Percentiles rank a stretch among this genome's conserved stretches.
phyloP scores from a whole-genome alignment of 1,140 invertebrate genomes.

The Pogonognathellus flavescens region DNA sequence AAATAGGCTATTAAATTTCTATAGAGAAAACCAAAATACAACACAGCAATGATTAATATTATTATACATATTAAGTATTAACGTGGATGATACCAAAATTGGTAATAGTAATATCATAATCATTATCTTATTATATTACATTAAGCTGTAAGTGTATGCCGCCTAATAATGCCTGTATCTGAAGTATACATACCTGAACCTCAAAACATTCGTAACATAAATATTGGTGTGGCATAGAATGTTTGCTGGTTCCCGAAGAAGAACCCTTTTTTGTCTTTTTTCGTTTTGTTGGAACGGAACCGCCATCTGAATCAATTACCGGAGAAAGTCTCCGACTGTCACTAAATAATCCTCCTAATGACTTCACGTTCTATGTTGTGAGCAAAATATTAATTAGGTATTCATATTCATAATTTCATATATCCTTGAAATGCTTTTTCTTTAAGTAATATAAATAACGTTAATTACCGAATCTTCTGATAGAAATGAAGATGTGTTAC shows the following conservation, averaged over 20 bases:
- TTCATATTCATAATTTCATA: neutral
- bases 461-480: constrained; percentile 58
- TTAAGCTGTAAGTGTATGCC: too few relatives aligned
- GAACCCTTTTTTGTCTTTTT: constrained; percentile 31
- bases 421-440: neutral
- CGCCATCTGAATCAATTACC: constrained; percentile 21
- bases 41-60: too few relatives aligned
- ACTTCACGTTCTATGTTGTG: neutral
- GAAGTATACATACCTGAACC: constrained; percentile 41
- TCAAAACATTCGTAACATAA: constrained; percentile 56
- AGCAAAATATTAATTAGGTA: neutral
- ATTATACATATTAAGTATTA: too few relatives aligned
- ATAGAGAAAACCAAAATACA: neutral
- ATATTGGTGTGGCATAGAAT: constrained; percentile 48
- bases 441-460: neutral
- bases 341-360: constrained; percentile 53
- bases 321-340: constrained; percentile 40
- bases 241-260: constrained; percentile 10
- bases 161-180: too few relatives aligned
- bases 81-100: too few relatives aligned
- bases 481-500: constrained; percentile 61
- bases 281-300: neutral
- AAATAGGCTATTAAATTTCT: constrained; percentile 57
- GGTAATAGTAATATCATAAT: too few relatives aligned
- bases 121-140: too few relatives aligned